Conservation (phyloP, 2,888 invertebrate genomes). For the Mesopsocus fuscifrons region DNA sequence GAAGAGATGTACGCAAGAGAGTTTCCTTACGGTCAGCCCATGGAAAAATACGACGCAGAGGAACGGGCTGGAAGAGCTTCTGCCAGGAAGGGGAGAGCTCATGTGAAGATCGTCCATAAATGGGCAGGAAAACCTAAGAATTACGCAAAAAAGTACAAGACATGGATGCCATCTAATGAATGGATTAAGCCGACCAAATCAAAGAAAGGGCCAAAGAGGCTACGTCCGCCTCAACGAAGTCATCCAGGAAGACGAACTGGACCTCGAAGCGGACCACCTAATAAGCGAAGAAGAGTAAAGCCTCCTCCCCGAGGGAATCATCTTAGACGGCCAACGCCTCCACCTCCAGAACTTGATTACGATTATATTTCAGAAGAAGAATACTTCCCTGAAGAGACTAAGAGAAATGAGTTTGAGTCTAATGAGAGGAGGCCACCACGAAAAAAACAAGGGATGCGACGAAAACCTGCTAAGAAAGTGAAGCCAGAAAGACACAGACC, state of each 20-base stretch:
- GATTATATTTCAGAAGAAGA: not conserved
- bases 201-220: not conserved
- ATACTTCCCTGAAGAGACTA: conserved; percentile 5
- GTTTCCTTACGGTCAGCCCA: not conserved
- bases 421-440: not conserved
- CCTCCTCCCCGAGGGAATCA: conserved; percentile 2
- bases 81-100: not conserved
- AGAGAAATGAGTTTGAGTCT: not conserved
- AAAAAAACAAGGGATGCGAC: not conserved
- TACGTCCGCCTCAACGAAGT: not conserved
- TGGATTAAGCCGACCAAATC: not conserved
- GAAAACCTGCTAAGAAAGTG: not conserved
- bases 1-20: conserved; percentile 2
- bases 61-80: not conserved
- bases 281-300: conserved; percentile 1
- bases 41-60: not conserved
- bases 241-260: not conserved
- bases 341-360: conserved; percentile 5
- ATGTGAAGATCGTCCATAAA: not conserved
- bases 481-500: not conserved
- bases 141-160: conserved; percentile 5
- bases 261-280: not conserved
- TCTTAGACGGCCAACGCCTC: not conserved
- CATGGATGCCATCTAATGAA: conserved; percentile 2
- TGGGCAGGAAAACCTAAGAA: not conserved